Base-by-base conservation (phyloP, 1,140 invertebrate genomes). In the Calosoma granatense region DNA sequence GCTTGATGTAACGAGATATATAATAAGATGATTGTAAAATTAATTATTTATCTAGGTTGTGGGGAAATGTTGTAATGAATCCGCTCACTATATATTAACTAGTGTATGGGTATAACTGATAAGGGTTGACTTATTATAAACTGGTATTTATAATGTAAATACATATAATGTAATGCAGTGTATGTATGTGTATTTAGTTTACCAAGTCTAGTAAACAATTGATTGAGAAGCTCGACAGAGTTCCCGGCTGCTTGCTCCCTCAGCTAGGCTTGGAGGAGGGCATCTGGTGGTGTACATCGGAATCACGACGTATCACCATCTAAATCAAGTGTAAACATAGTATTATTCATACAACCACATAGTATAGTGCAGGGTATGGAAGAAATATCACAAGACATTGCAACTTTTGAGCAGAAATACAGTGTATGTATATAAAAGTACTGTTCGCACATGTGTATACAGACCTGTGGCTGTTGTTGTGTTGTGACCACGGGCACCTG, bases 221-320 rank as follows among this genome's bases (percentile, higher is more conserved):
- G 9, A 47, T 47, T 9, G 41, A 47, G 41, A 47, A 47, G 41
- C 41, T 47, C 17, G 41, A 12, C 15, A 17, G 17, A 47, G 41
- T 17, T 17, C 41, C 41, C 41, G 41, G 15, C 15, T 47, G 41
- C 41, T 47, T 47, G 41, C 41, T 47, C 41, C 17, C 63, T 67
- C 67, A 68, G 64, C 67, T 67, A 51, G 66, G 64, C 59, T 69
- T 67, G 22, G 66, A 64, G 43, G 62, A 59, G 6, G 53, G 56
- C 17, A 47, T 12, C 39, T 65, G 65, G 30, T 63, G 60, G 55
- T 66, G 63, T 12, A 65, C 59, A 20, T 69, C 65, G 19, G 63
- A 56, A 59, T 69, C 69, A 51, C 67, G 58, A 59, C 69, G 60
- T 11, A 70, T 67, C 56, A 70, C 68, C 65, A 71, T 65, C 69